Base-by-base conservation (phyloP, 2,888 invertebrate species). In the Xylota sylvarum region DNA sequence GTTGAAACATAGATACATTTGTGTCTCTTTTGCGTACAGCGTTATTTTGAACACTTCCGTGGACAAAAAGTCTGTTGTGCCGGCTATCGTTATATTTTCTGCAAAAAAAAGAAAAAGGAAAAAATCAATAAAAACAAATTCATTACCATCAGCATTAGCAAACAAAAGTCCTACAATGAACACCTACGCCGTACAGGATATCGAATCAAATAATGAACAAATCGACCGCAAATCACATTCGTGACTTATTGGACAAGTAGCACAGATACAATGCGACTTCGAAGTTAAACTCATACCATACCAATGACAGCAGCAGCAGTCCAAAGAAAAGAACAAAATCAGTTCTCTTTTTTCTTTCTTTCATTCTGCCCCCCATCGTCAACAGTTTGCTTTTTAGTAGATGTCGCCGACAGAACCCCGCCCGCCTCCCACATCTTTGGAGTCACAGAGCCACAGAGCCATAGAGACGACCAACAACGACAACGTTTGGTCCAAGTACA, bases 1-100 rank as follows among this genome's bases (percentile, higher is more conserved):
- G 93, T 95, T 96, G 95, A 96, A 96, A 94, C 96, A 96, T 90
- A 96, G 94, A 93, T 95, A 96, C 94, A 95, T 94, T 92, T 95
- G 94, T 90, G 95, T 95, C 91, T 95, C 94, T 92, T 95, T 96
- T 90, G 95, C 96, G 93, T 89, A 92, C 90, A 92, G 90, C 74
- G 92, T 92, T 90, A 92, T 91, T 91, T 91, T 92, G 91, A 92
- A 92, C 89, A 90, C 90, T 90, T 91, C 65, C 70, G 84, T 90
- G 90, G 90, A 91, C 90, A 91, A 89, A 90, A 90, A 91, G 88
- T 92, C 91, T 90, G 91, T 90, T 90, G 90, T 90, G 92, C 92
- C 92, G 90, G 91, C 90, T 92, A 92, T 92, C 90, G 92, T 92
- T 92, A 92, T 92, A 92, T 92, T 92, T 92, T 92, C 92, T 92